Conservation (phyloP, 2,888 invertebrate species). For the Cancer borealis region DNA sequence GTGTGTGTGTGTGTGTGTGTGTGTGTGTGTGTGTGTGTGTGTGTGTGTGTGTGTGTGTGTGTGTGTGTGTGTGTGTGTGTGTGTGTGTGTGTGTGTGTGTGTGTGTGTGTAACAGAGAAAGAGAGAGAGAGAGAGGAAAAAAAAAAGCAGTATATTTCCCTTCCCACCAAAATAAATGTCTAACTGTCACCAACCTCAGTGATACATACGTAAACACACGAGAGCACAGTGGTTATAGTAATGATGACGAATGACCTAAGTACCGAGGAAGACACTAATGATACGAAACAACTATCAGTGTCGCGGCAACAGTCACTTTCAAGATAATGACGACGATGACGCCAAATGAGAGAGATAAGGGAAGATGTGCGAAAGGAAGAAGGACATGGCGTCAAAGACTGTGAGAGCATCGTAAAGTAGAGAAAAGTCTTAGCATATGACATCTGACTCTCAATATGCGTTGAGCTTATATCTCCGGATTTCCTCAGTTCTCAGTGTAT, state of each 20-base stretch:
- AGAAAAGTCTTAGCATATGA: not conserved
- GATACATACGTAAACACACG: not conserved
- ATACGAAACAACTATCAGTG: not conserved
- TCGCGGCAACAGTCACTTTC: not conserved
- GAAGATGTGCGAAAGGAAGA: not conserved
- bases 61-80: slow-evolving; percentile 23
- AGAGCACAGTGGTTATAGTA: not conserved
- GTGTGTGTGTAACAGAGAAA: not conserved
- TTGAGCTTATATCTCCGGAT: not conserved
- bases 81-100: slow-evolving; percentile 12
- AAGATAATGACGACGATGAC: not conserved
- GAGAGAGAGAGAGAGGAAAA: slow-evolving; percentile 3
- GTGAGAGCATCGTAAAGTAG: not conserved
- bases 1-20: slow-evolving; percentile 9
- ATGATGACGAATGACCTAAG: not conserved
- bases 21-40: slow-evolving; percentile 29
- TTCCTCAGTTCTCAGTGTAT: not conserved
- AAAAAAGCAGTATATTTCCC: not conserved
- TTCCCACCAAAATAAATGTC: not conserved
- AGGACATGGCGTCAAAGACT: not conserved
- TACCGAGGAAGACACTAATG: not conserved
- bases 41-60: slow-evolving; percentile 12
- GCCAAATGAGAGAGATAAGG: not conserved
- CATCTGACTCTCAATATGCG: not conserved
- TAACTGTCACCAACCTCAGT: not conserved